Conservation (phyloP, 1,140 invertebrate species). For the Ceratitis capitata region DNA sequence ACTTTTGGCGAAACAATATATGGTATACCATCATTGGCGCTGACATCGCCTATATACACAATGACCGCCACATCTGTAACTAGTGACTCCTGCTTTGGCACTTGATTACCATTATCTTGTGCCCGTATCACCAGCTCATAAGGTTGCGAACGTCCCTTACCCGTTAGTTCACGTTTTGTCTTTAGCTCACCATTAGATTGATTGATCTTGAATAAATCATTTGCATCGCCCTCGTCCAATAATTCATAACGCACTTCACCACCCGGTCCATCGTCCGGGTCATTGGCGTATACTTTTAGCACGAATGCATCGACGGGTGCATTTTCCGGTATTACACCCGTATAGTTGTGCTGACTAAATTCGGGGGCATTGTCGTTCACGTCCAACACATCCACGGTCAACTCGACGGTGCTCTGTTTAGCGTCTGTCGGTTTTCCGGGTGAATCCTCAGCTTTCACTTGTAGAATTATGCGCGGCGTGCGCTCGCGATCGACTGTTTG, state of each 20-base stretch:
- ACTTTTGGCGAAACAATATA: constrained; percentile 76
- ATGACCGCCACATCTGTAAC: constrained; percentile 73
- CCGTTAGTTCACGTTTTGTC: constrained; percentile 74
- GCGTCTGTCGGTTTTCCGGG: constrained; percentile 73
- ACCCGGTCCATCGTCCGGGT: constrained; percentile 78
- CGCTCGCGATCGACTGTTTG: constrained; percentile 79
- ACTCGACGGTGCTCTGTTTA: constrained; percentile 71
- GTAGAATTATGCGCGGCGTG: constrained; percentile 74
- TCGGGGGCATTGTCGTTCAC: constrained; percentile 81
- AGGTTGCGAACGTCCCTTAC: constrained; percentile 79
- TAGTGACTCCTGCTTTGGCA: constrained; percentile 65
- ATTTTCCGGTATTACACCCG: constrained; percentile 74
- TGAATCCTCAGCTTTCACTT: constrained; percentile 79
- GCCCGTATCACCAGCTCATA: constrained; percentile 77
- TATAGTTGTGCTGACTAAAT: constrained; percentile 67
- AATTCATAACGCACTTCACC: constrained; percentile 76
- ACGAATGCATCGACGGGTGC: constrained; percentile 73
- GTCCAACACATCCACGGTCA: constrained; percentile 79
- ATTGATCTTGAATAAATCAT: constrained; percentile 76
- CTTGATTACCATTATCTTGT: constrained; percentile 75
- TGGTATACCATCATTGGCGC: constrained; percentile 84
- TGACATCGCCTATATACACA: constrained; percentile 82
- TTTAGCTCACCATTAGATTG: constrained; percentile 74
- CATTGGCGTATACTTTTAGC: constrained; percentile 80
- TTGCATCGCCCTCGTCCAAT: constrained; percentile 77